These are phyloP conservation scores for Albula glossodonta DNA, from an alignment of 2,113 vertebrate species.

Conservation along the genomic window DNA sequence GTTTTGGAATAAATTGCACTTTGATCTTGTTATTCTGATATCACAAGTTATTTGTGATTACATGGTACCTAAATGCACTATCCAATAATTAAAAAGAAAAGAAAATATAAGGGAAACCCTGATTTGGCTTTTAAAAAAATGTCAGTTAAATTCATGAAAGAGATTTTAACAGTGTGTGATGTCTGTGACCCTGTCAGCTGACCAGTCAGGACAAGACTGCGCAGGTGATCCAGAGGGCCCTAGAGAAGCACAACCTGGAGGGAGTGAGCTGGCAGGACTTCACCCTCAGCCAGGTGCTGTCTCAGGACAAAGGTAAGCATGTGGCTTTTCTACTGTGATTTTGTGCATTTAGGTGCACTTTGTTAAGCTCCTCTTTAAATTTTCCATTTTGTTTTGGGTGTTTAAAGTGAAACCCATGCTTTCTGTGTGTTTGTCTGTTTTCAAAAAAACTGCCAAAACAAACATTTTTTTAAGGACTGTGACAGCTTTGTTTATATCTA, in stretches of 20 bases:
- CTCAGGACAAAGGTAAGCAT: conserved; percentile 73
- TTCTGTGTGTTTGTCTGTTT: background rate
- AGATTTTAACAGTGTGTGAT: background rate
- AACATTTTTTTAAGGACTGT: background rate
- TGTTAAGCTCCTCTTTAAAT: background rate
- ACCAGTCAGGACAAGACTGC: conserved; percentile 84
- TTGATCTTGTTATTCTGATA: background rate
- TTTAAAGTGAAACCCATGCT: background rate
- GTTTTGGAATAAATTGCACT: background rate
- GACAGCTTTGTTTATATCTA: background rate
- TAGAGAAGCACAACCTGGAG: conserved; percentile 79
- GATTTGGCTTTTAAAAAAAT: background rate
- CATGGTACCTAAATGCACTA: background rate
- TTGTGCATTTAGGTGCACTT: background rate
- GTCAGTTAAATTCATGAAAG: background rate
- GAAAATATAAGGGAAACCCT: background rate
- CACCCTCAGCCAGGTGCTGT: conserved; percentile 76
- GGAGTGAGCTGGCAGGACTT: conserved; percentile 64
- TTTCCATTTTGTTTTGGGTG: too few species aligned
- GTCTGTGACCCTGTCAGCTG: conserved; percentile 60
- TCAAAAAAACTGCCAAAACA: too few species aligned
- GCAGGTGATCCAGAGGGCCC: conserved; percentile 72
- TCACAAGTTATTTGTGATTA: background rate
- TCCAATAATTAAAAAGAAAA: background rate
- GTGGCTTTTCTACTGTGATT: background rate